Evolutionary conservation across 2,113 vertebrate species (phyloP), one percentile per base, ranked within the genome.

Genomic region (Falcunculus frontatus): DNA sequence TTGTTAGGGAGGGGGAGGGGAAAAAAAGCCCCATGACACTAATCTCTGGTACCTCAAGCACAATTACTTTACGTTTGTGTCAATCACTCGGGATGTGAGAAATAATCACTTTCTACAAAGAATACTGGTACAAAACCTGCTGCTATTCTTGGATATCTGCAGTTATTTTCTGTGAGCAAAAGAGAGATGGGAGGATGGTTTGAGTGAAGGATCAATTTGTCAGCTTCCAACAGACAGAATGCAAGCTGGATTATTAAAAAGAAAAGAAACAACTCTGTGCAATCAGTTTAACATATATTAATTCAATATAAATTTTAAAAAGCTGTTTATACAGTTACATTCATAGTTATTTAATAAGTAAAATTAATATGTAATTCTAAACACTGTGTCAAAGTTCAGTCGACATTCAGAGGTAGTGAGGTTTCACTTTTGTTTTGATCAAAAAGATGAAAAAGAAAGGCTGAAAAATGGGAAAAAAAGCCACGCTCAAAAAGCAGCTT

Each of bases 31-130:
- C 30, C 63, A 62, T 47, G 22, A 70, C 65, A 67, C 20, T 75
- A 72, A 93, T 85, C 59, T 69, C 79, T 68, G 41, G 30, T 82
- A 85, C 52, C 53, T 90, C 60, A 79, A 93, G 65, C 65, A 81
- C 77, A 95, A 89, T 60, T 91, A 87, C 53, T 81, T 91, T 68
- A 92, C 4, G 20, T 82, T 89, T 87, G 49, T 79, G 87, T 91
- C 95, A 96, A 49, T 96, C 94, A 89, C 55, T 82, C 79, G 57
- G 69, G 64, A 76, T 42, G 29, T 68, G 81, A 93, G 57, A 94
- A 95, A 95, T 78, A 92, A 95, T 85, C 81, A 62, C 55, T 69
- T 89, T 84, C 80, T 56, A 86, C 84, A 94, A 82, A 92, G 77
- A 91, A 89, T 14, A 68, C 11, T 37, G 20, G n/a, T 73, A 94